A percentile compares a stretch with the other conserved stretches of the same genome.
These are phyloP conservation scores for Seriola aureovittata DNA, from an alignment of 2,113 vertebrate genomes.

Conservation along the genomic window DNA sequence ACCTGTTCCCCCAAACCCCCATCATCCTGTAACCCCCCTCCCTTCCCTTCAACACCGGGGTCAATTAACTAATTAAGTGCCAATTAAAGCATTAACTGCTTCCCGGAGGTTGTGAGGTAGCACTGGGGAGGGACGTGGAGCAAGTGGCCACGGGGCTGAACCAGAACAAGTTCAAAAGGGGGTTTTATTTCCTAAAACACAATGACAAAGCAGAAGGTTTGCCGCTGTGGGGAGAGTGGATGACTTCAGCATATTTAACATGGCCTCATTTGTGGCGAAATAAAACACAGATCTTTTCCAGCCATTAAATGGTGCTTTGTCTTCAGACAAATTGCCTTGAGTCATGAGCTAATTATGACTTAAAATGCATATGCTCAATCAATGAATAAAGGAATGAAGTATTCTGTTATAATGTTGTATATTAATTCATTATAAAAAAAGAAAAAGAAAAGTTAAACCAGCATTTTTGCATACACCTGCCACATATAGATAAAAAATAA, in stretches of 20 bases:
- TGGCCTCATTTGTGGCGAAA: background rate
- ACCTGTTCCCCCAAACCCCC: slow-evolving; percentile 58
- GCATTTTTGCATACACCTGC: background rate
- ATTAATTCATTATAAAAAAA: background rate
- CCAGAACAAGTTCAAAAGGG: slow-evolving; percentile 60
- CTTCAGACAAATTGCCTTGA: background rate
- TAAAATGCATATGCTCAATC: background rate
- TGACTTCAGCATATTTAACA: slow-evolving; percentile 30
- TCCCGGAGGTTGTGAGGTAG: slow-evolving; percentile 65
- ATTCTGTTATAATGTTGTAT: background rate
- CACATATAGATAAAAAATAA: background rate
- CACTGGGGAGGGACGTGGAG: slow-evolving; percentile 42
- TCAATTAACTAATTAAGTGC: slow-evolving; percentile 83
- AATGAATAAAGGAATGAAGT: background rate
- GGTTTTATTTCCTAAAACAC: slow-evolving; percentile 56
- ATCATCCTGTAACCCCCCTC: slow-evolving; percentile 5
- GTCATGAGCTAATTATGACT: background rate
- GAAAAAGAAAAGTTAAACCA: background rate
- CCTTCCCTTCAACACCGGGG: slow-evolving; percentile 54
- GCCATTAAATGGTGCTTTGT: background rate
- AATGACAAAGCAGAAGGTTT: slow-evolving; percentile 26
- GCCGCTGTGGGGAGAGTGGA: slow-evolving; percentile 11
- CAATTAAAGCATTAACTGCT: slow-evolving; percentile 77
- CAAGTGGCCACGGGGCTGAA: slow-evolving; percentile 61
- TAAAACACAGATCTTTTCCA: slow-evolving; percentile 9